Evolutionary conservation across 2,797 vertebrate species (phyloP).

Genomic region (Lepus townsendii): DNA sequence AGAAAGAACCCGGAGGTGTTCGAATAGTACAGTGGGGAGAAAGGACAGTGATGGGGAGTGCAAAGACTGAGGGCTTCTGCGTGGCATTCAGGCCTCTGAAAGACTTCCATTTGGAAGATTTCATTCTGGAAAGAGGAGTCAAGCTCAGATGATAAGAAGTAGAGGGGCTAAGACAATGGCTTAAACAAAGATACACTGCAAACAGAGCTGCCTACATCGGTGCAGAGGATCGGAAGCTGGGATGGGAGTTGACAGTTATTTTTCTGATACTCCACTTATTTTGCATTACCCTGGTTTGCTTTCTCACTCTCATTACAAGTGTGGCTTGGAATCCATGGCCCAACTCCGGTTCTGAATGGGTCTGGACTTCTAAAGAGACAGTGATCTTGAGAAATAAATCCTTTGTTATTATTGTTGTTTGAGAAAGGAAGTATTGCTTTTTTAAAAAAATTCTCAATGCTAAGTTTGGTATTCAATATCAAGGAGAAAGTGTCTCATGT

Average conservation of each 20-base stretch:
- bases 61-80: neutral
- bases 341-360: neutral
- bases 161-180: neutral
- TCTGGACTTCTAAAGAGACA: neutral
- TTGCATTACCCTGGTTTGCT: neutral
- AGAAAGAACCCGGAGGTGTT: neutral
- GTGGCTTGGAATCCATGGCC: neutral
- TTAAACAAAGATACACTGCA: neutral
- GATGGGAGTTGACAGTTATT: neutral
- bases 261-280: accelerated
- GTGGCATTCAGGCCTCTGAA: neutral
- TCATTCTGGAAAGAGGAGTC: neutral
- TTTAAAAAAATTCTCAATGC: neutral
- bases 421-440: neutral
- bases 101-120: neutral
- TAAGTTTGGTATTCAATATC: neutral
- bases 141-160: neutral
- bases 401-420: neutral
- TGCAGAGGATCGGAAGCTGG: neutral
- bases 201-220: neutral
- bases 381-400: neutral
- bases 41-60: neutral
- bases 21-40: neutral
- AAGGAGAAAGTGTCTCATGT: neutral
- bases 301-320: neutral